A percentile compares a stretch with the other conserved stretches of the same genome.
Evolutionary conservation across 2,888 invertebrate species (phyloP).

Genomic region (Monoplex corrugatus): DNA sequence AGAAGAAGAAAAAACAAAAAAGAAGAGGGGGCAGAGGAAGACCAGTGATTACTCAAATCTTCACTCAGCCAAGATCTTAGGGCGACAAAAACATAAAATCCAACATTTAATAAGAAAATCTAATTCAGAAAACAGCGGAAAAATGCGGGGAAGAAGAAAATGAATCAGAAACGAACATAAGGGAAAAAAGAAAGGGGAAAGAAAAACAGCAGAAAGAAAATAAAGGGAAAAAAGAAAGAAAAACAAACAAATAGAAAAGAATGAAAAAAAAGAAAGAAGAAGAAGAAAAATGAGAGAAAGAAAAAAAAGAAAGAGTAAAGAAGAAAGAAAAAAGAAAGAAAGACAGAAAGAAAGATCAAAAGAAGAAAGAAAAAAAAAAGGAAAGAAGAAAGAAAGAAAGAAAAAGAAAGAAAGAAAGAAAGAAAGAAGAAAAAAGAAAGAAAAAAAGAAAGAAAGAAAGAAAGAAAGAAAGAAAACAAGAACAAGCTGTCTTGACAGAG

Average conservation of each 20-base stretch:
- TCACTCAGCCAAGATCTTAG: no score
- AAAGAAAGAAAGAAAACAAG: not conserved
- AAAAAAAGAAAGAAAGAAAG: not conserved
- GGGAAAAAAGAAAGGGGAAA: no score
- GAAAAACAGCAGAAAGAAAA: not conserved
- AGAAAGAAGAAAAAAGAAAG: not conserved
- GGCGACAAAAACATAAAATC: no score
- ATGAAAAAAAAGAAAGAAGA: not conserved
- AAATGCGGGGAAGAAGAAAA: no score
- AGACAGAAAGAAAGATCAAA: not conserved
- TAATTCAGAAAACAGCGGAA: no score
- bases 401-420: not conserved
- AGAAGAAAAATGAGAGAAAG: not conserved
- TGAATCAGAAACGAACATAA: no score
- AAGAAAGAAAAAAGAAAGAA: not conserved
- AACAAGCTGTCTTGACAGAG: no score
- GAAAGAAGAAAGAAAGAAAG: not conserved
- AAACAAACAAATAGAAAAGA: not conserved
- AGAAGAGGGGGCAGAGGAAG: no score
- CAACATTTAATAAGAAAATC: no score
- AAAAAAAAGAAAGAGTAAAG: not conserved
- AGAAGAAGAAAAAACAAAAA: no score
- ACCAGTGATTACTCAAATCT: no score
- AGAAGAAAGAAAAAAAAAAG: not conserved
- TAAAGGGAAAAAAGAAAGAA: not conserved